Base-by-base conservation (phyloP, 2,113 vertebrate genomes). In the Ursus arctos region DNA sequence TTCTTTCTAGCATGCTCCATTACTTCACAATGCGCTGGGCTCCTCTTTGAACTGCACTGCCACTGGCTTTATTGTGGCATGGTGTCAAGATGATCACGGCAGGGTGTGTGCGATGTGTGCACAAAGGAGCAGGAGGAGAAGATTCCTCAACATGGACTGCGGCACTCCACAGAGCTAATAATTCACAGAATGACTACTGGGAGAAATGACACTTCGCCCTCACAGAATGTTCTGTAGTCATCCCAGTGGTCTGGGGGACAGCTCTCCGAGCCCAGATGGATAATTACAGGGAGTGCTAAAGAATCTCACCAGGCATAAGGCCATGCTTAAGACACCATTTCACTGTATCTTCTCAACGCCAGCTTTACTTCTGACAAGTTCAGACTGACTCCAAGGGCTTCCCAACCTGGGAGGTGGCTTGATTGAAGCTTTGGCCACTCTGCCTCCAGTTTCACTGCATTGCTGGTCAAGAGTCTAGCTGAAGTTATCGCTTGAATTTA, bases 401-500 rank as follows among this genome's bases (percentile, higher is more conserved):
- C 61, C 9, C 57, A 59, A 4, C 11, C 24, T 19, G 18, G 36
- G n/a, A 57, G 53, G 51, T 6, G 43, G 26, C 47, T n/a, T 69
- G 26, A 69, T 47, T 71, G 83, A 8, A 80, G 59, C 51, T 83
- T 69, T 16, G 71, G 33, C 12, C 33, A 61, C 63, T 71, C 76
- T 26, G 51, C 43, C n/a, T 83, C 36, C 95, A 81, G 63, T 36
- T 81, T 82, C 14, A 47, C 55, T 69, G 51, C n/a, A 26, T 63
- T 4, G 6, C 31, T 47, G 71, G 33, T 91, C 49, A 91, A 85
- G 86, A 55, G 43, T 90, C 63, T 71, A 47, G 11, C 59, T 63
- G 55, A 77, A 82, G 59, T 77, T 31, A 14, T n/a, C 47, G 51
- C 82, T 36, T 93, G 95, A 91, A 92, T 47, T 83, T n/a, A 90